phyloP scores from a whole-genome alignment of 2,113 vertebrate genomes.

The Catharus fuscescens region DNA sequence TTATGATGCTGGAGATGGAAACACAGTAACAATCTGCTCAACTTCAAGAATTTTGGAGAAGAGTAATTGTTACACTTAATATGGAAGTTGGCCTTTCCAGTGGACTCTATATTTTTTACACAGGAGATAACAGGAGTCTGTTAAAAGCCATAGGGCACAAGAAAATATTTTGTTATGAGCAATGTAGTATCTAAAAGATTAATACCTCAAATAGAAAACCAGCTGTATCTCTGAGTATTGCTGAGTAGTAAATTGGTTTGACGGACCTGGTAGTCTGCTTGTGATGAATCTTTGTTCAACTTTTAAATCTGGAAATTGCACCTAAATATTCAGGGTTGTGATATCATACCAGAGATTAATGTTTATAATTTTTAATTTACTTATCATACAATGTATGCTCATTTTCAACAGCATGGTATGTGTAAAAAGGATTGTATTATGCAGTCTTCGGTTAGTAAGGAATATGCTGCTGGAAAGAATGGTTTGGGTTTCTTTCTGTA shows the following conservation, averaged over 20 bases:
- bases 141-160: constrained; percentile 2
- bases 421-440: neutral
- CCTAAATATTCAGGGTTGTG: neutral
- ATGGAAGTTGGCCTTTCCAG: constrained; percentile 1
- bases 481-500: neutral
- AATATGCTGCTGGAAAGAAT: neutral
- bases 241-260: neutral
- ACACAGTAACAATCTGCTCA: neutral
- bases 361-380: neutral
- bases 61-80: neutral
- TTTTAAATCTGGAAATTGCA: neutral
- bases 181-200: neutral
- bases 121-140: neutral
- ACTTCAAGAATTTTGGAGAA: neutral
- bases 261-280: neutral
- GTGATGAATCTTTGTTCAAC: neutral
- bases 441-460: neutral
- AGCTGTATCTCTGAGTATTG: neutral
- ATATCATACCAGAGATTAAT: neutral
- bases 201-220: constrained; percentile 18
- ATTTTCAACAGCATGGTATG: neutral
- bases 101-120: neutral
- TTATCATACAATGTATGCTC: rapidly evolving
- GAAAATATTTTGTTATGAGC: constrained; percentile 16
- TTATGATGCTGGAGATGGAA: neutral